phyloP scores from a whole-genome alignment of 1,140 invertebrate species.

The Streblospio benedicti region DNA sequence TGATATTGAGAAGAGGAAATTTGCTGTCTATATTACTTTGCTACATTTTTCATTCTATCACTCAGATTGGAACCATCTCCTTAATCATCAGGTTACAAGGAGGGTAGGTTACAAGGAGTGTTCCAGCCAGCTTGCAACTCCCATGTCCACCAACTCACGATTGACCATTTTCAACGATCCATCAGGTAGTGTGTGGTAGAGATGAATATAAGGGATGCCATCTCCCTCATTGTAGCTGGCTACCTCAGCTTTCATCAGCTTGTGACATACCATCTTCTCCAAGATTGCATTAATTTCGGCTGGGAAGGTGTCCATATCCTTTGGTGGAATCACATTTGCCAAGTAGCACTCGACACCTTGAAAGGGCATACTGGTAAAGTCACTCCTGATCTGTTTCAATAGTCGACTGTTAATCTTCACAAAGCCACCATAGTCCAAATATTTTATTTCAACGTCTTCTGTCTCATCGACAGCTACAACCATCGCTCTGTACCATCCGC shows the following conservation, averaged over 20 bases:
- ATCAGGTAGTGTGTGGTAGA: conserved; percentile 60
- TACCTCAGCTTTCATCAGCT: conserved; percentile 77
- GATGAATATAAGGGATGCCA: conserved; percentile 65
- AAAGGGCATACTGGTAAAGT: conserved; percentile 87
- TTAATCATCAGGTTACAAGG: too few relatives aligned
- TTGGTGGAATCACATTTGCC: conserved; percentile 73
- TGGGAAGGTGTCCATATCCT: conserved; percentile 47
- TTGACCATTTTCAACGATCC: conserved; percentile 33
- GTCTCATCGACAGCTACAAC: conserved; percentile 56
- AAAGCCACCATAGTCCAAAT: conserved; percentile 91
- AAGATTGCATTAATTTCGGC: conserved; percentile 66
- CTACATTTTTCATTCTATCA: too few relatives aligned
- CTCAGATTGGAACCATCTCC: too few relatives aligned
- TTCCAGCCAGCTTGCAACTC: conserved; percentile 41
- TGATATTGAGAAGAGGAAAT: too few relatives aligned
- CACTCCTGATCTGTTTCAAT: conserved; percentile 76
- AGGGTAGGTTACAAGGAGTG: too few relatives aligned
- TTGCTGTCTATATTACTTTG: too few relatives aligned
- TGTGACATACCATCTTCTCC: conserved; percentile 64
- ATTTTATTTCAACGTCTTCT: conserved; percentile 66
- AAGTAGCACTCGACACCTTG: conserved; percentile 89
- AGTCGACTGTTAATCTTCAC: conserved; percentile 61
- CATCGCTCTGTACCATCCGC: conserved; percentile 80
- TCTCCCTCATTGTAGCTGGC: conserved; percentile 69
- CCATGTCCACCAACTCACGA: conserved; percentile 42